phyloP scores from a whole-genome alignment of 1,140 invertebrate species.

The Zophobas atratus region DNA sequence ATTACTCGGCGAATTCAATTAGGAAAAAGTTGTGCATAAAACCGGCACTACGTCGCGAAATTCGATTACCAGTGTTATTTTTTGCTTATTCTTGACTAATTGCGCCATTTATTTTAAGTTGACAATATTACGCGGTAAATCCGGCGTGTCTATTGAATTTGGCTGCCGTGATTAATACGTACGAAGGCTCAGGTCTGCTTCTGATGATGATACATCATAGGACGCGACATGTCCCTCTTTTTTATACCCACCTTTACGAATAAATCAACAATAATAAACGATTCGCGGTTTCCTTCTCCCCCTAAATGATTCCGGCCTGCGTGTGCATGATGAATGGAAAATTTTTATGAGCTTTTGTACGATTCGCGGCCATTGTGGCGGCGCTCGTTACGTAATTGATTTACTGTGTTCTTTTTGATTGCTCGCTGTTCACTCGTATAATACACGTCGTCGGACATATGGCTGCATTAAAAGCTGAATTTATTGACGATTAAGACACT shows the following conservation, averaged over 20 bases:
- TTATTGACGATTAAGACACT: constrained; percentile 39
- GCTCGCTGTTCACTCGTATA: constrained; percentile 18
- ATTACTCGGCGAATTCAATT: background rate
- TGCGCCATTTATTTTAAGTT: constrained; percentile 35
- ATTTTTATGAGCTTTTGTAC: constrained; percentile 40
- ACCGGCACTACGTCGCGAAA: background rate
- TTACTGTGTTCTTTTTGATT: constrained; percentile 35
- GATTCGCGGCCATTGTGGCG: constrained; percentile 27
- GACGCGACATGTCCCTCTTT: constrained; percentile 22
- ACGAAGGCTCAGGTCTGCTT: constrained; percentile 3
- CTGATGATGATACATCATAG: constrained; percentile 23
- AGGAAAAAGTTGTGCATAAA: background rate
- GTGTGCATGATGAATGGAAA: constrained; percentile 33
- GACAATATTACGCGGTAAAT: constrained; percentile 40
- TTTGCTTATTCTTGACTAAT: constrained; percentile 18
- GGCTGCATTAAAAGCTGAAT: constrained; percentile 35
- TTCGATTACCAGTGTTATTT: constrained; percentile 28
- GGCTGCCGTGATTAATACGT: constrained; percentile 29
- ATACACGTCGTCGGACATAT: constrained; percentile 38
- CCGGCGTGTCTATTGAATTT: constrained; percentile 28
- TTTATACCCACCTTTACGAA: constrained; percentile 2
- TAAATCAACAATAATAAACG: constrained; percentile 40
- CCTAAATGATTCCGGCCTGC: constrained; percentile 13
- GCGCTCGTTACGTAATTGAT: constrained; percentile 33
- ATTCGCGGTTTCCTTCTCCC: constrained; percentile 29